A percentile compares a stretch with the other conserved stretches of the same genome.
Conservation (phyloP, 2,113 vertebrate species). For the Caretta caretta region DNA sequence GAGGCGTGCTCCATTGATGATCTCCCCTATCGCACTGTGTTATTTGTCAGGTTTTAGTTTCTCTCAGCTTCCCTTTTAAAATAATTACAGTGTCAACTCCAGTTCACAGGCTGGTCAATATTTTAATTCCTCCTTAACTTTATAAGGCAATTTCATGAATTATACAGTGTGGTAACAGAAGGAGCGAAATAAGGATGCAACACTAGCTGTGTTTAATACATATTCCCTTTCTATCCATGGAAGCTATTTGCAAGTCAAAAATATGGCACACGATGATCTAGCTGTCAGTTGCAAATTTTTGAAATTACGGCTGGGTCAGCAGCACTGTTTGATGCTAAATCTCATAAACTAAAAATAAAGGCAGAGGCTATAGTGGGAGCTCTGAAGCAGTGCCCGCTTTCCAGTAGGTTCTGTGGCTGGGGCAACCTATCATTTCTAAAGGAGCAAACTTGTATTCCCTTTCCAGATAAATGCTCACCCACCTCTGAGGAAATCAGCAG, state of each 20-base stretch:
- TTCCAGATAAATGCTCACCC: fast-evolving
- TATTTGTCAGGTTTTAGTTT: conserved; percentile 6
- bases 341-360: conserved; percentile 49
- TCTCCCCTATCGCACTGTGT: fast-evolving
- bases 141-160: conserved; percentile 75
- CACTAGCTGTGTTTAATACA: conserved; percentile 75
- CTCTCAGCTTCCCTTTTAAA: conserved; percentile 47
- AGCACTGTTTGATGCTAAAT: conserved; percentile 74
- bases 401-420: fast-evolving
- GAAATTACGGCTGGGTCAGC: conserved; percentile 82
- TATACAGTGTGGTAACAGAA: conserved; percentile 75
- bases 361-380: conserved; percentile 25
- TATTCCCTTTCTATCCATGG: conserved; percentile 70
- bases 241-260: conserved; percentile 82
- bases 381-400: background rate
- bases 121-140: conserved; percentile 50
- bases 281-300: conserved; percentile 80
- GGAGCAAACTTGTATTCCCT: fast-evolving
- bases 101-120: conserved; percentile 60
- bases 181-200: conserved; percentile 84
- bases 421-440: background rate
- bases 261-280: conserved; percentile 73
- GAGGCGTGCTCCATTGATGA: background rate
- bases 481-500: background rate
- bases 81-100: conserved; percentile 15